A percentile compares a stretch with the other conserved stretches of the same genome.
Evolutionary conservation across 2,797 vertebrate genomes (phyloP).

Genomic region (Pseudochaenichthys georgianus): DNA sequence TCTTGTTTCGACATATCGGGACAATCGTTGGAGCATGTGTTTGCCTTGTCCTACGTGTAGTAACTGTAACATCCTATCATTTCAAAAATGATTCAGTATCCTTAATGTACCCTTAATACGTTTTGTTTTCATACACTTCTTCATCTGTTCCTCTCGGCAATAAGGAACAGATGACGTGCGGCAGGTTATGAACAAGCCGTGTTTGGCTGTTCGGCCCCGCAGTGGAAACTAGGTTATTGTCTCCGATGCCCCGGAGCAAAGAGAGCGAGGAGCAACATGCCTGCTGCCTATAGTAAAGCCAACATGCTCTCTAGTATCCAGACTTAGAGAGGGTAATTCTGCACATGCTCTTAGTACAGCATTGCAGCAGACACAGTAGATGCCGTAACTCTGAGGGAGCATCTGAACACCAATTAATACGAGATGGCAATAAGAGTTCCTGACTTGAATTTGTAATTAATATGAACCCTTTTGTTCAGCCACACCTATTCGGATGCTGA

Average conservation of each 20-base stretch:
- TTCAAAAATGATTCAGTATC: constrained; percentile 37
- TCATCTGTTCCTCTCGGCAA: constrained; percentile 32
- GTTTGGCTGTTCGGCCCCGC: constrained; percentile 50
- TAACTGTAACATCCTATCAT: constrained; percentile 40
- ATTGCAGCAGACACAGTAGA: background rate
- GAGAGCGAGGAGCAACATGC: constrained; percentile 72
- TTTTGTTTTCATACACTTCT: constrained; percentile 39
- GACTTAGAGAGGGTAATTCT: constrained; percentile 25
- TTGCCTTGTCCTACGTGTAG: too few species aligned
- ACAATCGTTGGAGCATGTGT: too few species aligned
- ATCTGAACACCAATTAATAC: background rate
- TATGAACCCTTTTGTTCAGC: constrained; percentile 9
- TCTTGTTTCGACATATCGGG: too few species aligned
- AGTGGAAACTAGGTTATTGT: constrained; percentile 79
- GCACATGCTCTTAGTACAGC: constrained; percentile 19
- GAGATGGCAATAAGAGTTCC: background rate
- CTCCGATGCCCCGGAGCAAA: constrained; percentile 68
- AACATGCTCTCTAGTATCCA: constrained; percentile 64
- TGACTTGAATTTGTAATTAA: background rate
- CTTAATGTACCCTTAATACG: constrained; percentile 27
- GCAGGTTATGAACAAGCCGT: constrained; percentile 55
- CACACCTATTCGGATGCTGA: constrained; percentile 29
- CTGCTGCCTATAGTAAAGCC: constrained; percentile 73
- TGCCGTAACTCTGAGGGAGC: background rate
- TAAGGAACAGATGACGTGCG: constrained; percentile 23